Evolutionary conservation across 2,888 invertebrate species (phyloP).

Genomic region (Rosalia funebris): DNA sequence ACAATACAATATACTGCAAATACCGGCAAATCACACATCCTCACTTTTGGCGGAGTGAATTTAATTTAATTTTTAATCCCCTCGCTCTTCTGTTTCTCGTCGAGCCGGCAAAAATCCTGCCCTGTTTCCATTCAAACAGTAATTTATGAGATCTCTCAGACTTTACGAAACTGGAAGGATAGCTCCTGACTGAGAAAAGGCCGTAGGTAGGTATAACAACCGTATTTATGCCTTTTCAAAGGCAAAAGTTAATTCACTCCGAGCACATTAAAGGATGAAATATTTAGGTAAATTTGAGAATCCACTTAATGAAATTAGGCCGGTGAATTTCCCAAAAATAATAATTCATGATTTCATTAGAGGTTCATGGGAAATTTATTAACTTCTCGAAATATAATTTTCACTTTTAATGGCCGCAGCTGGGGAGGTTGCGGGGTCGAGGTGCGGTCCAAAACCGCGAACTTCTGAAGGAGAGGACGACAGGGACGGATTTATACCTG

Average conservation of each 20-base stretch:
- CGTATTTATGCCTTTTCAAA: neutral
- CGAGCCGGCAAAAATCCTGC: neutral
- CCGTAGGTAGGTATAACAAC: neutral
- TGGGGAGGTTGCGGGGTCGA: conserved; percentile 29
- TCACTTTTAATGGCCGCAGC: conserved; percentile 41
- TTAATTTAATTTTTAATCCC: too few relatives aligned
- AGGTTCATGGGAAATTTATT: conserved; percentile 49
- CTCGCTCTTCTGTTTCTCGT: too few relatives aligned
- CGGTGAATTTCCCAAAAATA: conserved; percentile 39
- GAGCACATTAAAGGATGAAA: conserved; percentile 22
- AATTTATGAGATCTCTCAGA: neutral
- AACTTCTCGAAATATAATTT: conserved; percentile 46
- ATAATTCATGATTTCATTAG: conserved; percentile 50
- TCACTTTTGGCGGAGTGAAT: too few relatives aligned
- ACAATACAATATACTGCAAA: too few relatives aligned
- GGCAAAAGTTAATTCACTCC: neutral
- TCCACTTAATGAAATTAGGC: conserved; percentile 29
- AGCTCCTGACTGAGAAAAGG: neutral
- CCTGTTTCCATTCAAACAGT: neutral
- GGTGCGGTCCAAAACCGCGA: conserved; percentile 7
- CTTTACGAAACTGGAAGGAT: neutral
- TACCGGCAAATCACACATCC: too few relatives aligned
- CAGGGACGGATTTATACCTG: conserved; percentile 4
- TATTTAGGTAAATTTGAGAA: conserved; percentile 16
- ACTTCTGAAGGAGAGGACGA: conserved; percentile 2